phyloP scores from a whole-genome alignment of 1,140 invertebrate genomes.

The Hesperophylax magnus region DNA sequence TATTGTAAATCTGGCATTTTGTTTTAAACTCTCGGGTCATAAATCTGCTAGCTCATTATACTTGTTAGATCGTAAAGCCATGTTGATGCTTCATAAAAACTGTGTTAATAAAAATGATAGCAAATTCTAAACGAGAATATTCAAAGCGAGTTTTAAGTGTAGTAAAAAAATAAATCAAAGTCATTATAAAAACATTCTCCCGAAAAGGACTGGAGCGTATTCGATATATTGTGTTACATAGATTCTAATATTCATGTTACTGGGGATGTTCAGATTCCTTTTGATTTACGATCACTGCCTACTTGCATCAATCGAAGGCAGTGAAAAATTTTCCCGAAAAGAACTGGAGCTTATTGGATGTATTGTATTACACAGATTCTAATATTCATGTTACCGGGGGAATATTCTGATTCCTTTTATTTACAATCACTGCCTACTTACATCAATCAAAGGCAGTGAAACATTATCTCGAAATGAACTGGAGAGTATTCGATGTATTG shows the following conservation, averaged over 20 bases:
- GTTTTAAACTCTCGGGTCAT: not conserved
- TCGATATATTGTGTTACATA: not conserved
- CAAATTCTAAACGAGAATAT: slow-evolving; percentile 12
- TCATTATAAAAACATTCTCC: slow-evolving; percentile 12
- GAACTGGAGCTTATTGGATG: not conserved
- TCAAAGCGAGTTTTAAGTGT: slow-evolving; percentile 7
- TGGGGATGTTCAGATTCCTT: slow-evolving; percentile 14
- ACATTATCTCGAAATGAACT: not conserved
- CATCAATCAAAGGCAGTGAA: no score
- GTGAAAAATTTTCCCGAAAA: not conserved
- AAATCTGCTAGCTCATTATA: slow-evolving; percentile 35
- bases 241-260: slow-evolving; percentile 36
- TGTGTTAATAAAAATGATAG: slow-evolving; percentile 25
- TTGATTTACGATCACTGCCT: slow-evolving; percentile 30
- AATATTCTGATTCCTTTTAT: slow-evolving; percentile 25
- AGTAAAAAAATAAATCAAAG: slow-evolving; percentile 30
- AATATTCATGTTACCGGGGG: slow-evolving; percentile 19
- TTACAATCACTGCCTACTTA: no score
- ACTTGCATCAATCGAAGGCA: no score
- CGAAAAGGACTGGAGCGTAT: not conserved
- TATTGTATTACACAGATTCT: slow-evolving; percentile 5
- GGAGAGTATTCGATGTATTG: not conserved
- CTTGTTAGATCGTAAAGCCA: slow-evolving; percentile 13
- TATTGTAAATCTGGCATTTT: slow-evolving; percentile 1
- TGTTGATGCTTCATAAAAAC: slow-evolving; percentile 28